Evolutionary conservation across 2,797 vertebrate species (phyloP).

Genomic region (Margarornis squamiger): DNA sequence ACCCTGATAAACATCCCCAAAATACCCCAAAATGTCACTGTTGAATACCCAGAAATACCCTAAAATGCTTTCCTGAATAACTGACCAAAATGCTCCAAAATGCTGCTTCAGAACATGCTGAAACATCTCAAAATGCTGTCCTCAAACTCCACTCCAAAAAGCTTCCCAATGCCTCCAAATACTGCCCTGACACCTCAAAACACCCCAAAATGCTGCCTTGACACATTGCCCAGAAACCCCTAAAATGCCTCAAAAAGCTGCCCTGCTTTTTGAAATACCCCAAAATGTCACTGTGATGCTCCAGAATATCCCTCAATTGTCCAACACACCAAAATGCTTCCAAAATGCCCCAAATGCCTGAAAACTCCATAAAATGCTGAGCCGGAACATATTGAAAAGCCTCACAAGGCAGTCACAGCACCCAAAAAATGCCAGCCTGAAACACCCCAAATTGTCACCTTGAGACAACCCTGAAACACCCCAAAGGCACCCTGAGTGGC

Average conservation of each 20-base stretch:
- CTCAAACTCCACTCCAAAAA: neutral
- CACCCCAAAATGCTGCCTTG: neutral
- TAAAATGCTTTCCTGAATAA: neutral
- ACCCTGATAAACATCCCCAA: neutral
- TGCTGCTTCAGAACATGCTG: neutral
- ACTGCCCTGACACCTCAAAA: neutral
- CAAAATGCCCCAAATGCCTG: neutral
- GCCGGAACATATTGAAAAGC: neutral
- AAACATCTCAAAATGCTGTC: neutral
- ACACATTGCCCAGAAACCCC: neutral
- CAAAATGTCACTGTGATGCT: accelerated
- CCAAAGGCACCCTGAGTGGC: neutral
- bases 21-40: neutral
- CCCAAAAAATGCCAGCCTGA: neutral
- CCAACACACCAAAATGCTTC: neutral
- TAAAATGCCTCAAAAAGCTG: neutral
- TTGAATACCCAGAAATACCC: neutral
- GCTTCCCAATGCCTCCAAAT: neutral
- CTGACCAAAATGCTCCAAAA: neutral
- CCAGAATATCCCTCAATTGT: neutral
- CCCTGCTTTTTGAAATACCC: neutral
- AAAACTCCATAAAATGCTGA: neutral
- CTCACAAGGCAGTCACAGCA: neutral
- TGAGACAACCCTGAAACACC: neutral
- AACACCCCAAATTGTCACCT: neutral